Conservation (phyloP, 2,113 vertebrate species). For the Sphaerodactylus townsendi region DNA sequence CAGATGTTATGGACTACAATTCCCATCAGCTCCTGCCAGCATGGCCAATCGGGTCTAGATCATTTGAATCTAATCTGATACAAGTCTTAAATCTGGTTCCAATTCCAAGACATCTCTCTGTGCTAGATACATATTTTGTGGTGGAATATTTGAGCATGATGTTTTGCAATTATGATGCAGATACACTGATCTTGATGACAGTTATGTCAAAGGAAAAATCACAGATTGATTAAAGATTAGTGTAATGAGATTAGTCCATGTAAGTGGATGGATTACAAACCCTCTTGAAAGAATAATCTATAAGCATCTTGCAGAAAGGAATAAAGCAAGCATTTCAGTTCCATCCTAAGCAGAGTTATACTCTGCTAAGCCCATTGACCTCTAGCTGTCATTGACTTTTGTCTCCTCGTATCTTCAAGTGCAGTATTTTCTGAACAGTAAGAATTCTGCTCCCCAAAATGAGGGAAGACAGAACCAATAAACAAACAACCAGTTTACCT, state of each 20-base stretch:
- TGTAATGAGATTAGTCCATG: neutral
- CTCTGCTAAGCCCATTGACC: no score
- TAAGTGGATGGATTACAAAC: neutral
- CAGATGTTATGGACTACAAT: no score
- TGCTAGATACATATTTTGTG: neutral
- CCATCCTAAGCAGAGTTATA: no score
- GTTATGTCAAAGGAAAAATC: neutral
- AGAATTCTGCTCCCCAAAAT: neutral
- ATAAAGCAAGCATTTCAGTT: neutral
- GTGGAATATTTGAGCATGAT: neutral
- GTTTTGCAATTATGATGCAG: neutral
- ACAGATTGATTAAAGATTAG: neutral
- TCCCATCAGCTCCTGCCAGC: no score
- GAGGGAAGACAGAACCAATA: neutral
- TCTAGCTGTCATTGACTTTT: no score
- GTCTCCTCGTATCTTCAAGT: neutral
- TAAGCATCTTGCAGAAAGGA: neutral
- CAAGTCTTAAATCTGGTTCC: no score
- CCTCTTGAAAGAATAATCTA: neutral
- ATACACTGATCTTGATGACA: neutral
- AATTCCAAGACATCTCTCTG: no score
- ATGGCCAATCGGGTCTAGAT: no score
- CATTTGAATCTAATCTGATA: no score
- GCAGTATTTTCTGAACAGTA: neutral
- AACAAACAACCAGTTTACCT: neutral